phyloP scores from a whole-genome alignment of 2,797 vertebrate species.

The Pelodytes ibericus region DNA sequence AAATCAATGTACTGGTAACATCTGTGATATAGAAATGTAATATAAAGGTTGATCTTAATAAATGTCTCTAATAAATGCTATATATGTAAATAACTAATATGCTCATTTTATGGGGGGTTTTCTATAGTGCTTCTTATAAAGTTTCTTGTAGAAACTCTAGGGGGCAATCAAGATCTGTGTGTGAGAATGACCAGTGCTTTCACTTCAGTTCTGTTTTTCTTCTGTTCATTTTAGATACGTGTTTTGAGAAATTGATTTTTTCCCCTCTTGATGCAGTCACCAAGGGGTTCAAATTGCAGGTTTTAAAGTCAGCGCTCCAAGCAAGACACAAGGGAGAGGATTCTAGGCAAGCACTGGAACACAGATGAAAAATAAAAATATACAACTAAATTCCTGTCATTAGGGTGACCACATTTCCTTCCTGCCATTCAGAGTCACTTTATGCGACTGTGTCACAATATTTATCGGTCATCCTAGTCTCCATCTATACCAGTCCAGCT shows the following conservation, averaged over 20 bases:
- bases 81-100: too few relatives aligned
- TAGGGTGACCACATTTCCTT: too few relatives aligned
- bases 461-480: too few relatives aligned
- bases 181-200: not conserved
- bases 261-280: constrained; percentile 5
- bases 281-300: constrained; percentile 23
- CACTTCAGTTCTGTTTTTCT: constrained; percentile 11
- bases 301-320: constrained; percentile 13
- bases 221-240: constrained; percentile 7
- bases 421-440: too few relatives aligned
- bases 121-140: too few relatives aligned
- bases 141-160: constrained; percentile 20
- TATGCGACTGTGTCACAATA: too few relatives aligned
- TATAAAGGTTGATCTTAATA: too few relatives aligned
- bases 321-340: constrained; percentile 23
- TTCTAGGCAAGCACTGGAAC: constrained; percentile 9
- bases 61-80: too few relatives aligned
- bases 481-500: too few relatives aligned
- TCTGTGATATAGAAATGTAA: too few relatives aligned
- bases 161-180: constrained; percentile 26
- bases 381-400: constrained; percentile 14
- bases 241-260: constrained; percentile 5
- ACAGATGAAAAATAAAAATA: constrained; percentile 3
- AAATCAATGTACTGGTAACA: too few relatives aligned
- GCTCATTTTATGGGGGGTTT: too few relatives aligned